Evolutionary conservation across 2,888 invertebrate species (phyloP), one percentile per base, ranked within the genome.

Genomic region (Ecliptopera silaceata): DNA sequence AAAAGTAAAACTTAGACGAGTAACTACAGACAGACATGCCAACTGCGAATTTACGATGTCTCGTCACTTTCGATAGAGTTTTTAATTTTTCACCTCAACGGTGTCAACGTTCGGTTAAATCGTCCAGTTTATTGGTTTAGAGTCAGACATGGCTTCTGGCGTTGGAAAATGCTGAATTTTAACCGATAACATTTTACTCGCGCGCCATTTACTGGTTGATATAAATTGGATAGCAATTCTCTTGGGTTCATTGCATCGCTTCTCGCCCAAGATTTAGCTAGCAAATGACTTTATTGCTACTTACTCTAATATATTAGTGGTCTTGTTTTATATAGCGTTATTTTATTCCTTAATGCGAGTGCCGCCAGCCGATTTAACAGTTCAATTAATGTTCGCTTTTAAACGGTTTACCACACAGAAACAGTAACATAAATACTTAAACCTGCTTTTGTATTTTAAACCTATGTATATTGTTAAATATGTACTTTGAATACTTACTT

Each of bases 41-140:
- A 26, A 26, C 8, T 26, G 6, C 4, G 26, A 26, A 8, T 26
- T 26, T 26, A 26, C 26, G 18, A 31, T 31, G 15, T 34, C 34
- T 31, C 32, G 48, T 20, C 49, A 42, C 26, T 26, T 26, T 18
- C 43, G 43, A 15, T 18, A 31, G 38, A 18, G 20, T 26, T 26
- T 46, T 46, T 42, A 52, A 65, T 65, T 63, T 56, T 63, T 59
- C 56, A 56, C 59, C 54, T 64, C 56, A 59, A 43, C 41, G 47
- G 59, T 48, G 53, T 48, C 53, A 56, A 55, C 57, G 49, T 42
- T 53, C 49, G 52, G 50, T 47, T 55, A 59, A 61, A 57, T 55
- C 54, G 46, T 44, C 46, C 48, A 56, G 48, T 47, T 47, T 51
- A 58, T 63, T 56, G 56, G 58, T 56, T 41, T 32, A 34, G 41